Percentiles rank a stretch among this genome's conserved stretches.
Conservation (phyloP, 2,888 invertebrate genomes). For the Pantelozetes paolii region DNA sequence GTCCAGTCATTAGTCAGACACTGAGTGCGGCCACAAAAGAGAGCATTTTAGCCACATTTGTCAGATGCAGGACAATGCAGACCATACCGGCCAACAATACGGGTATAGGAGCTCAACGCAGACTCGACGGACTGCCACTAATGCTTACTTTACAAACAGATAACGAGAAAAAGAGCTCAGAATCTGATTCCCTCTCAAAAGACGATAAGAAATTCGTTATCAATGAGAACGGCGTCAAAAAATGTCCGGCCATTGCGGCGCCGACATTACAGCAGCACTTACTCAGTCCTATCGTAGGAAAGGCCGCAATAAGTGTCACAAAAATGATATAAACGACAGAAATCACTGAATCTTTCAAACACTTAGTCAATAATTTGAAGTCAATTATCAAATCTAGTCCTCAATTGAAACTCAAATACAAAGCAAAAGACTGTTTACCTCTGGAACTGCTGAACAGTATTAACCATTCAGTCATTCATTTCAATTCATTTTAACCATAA, state of each 20-base stretch:
- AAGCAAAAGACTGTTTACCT: background rate
- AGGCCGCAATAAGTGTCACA: conserved; percentile 26
- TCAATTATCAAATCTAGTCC: conserved; percentile 19
- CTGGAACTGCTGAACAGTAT: conserved; percentile 25
- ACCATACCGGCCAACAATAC: background rate
- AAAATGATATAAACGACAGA: background rate
- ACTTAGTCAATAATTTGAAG: background rate
- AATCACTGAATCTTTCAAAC: background rate
- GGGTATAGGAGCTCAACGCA: background rate
- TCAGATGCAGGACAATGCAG: conserved; percentile 19
- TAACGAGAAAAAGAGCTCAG: conserved; percentile 1
- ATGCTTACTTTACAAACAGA: conserved; percentile 19
- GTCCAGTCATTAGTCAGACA: background rate
- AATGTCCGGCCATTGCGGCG: conserved; percentile 40
- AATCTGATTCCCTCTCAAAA: background rate
- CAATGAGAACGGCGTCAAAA: background rate
- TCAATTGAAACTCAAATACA: background rate
- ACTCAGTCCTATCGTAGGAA: conserved; percentile 41
- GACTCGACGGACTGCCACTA: conserved; percentile 16
- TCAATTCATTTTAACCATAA: background rate
- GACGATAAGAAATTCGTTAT: conserved; percentile 21
- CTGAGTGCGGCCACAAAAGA: conserved; percentile 2
- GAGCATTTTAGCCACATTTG: conserved; percentile 33
- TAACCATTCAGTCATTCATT: background rate
- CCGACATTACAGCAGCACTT: conserved; percentile 42